These are phyloP conservation scores for Galerucella calmariensis DNA, from an alignment of 2,888 invertebrate species.

Conservation along the genomic window DNA sequence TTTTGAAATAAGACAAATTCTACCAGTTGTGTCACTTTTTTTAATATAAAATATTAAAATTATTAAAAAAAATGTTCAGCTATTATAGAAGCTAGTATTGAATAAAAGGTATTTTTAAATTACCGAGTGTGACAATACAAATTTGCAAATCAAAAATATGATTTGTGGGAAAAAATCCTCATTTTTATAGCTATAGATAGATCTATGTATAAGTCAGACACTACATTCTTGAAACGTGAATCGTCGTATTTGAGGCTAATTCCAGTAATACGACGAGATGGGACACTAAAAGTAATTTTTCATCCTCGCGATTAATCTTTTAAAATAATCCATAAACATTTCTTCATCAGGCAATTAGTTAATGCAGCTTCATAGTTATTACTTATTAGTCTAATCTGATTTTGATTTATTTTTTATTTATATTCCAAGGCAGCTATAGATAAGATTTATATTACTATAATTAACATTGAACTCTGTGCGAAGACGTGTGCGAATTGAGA, in stretches of 20 bases:
- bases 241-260: neutral
- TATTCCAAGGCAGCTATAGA: no score
- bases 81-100: neutral
- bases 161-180: neutral
- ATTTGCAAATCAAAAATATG: slow-evolving; percentile 2
- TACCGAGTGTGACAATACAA: neutral
- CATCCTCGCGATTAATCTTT: no score
- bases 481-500: no score
- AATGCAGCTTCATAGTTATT: no score
- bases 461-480: no score
- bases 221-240: neutral
- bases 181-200: neutral
- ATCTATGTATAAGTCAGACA: neutral
- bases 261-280: no score
- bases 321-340: no score
- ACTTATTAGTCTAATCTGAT: no score
- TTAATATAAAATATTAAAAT: slow-evolving; percentile 13
- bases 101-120: slow-evolving; percentile 12
- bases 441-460: no score
- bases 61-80: neutral
- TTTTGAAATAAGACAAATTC: slow-evolving; percentile 32
- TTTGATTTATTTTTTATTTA: no score
- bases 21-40: slow-evolving; percentile 28
- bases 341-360: no score
- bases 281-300: no score